phyloP scores from a whole-genome alignment of 2,113 vertebrate genomes.

The Echinops telfairi region DNA sequence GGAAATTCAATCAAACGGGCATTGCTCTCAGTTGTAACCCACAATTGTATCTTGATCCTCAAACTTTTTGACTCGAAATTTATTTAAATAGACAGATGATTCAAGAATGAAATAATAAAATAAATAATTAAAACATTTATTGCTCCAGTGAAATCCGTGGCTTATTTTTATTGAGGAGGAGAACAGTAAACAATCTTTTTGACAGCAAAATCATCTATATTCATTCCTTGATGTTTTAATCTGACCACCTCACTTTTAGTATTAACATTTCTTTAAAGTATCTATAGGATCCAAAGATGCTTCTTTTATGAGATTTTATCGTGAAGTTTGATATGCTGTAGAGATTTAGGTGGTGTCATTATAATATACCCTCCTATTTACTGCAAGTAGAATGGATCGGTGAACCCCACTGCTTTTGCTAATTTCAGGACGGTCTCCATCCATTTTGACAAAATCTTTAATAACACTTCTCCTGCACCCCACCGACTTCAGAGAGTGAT shows the following conservation, averaged over 20 bases:
- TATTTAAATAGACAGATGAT: neutral
- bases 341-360: neutral
- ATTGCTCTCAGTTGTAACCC: neutral
- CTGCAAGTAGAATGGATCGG: neutral
- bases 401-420: neutral
- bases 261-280: neutral
- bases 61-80: constrained; percentile 7
- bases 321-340: neutral
- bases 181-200: neutral
- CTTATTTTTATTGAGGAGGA: neutral
- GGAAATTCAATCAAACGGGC: neutral
- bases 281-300: neutral
- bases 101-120: neutral
- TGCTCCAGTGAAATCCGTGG: neutral
- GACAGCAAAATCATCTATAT: neutral
- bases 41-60: neutral
- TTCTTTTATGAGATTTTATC: neutral
- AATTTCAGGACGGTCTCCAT: constrained; percentile 26
- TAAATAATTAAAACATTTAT: constrained; percentile 4
- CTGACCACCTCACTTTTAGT: neutral
- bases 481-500: neutral
- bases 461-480: neutral
- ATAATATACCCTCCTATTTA: neutral
- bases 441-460: neutral
- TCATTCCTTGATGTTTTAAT: neutral